These are phyloP conservation scores for Philypnodon macrostomus DNA, from an alignment of 2,797 vertebrate species.

Conservation along the genomic window DNA sequence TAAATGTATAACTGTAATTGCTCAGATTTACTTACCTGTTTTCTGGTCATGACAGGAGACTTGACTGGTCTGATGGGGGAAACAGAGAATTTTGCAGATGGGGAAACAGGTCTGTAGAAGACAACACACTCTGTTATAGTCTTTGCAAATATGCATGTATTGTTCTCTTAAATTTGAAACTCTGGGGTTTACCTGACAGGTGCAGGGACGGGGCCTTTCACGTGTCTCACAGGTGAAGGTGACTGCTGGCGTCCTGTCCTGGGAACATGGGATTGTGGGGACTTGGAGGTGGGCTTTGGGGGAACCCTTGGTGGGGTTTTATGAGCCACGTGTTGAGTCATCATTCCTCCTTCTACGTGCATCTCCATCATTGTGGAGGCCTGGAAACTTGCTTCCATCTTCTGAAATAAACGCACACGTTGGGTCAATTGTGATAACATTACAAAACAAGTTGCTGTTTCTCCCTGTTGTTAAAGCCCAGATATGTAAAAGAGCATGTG, in stretches of 20 bases:
- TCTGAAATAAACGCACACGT: constrained; percentile 18
- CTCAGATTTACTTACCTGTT: constrained; percentile 73
- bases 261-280: constrained; percentile 81
- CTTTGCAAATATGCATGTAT: neutral
- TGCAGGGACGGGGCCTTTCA: constrained; percentile 86
- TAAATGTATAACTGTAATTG: too few species aligned
- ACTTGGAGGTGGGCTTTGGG: constrained; percentile 90
- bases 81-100: constrained; percentile 85
- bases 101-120: constrained; percentile 84
- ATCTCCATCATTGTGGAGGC: constrained; percentile 76
- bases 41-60: constrained; percentile 85
- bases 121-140: neutral
- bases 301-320: constrained; percentile 94
- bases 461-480: neutral
- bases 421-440: neutral
- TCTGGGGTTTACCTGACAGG: constrained; percentile 55
- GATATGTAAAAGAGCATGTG: neutral
- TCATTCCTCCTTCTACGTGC: constrained; percentile 79
- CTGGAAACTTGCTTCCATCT: constrained; percentile 56
- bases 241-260: constrained; percentile 91
- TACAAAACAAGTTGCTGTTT: too few species aligned
- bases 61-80: constrained; percentile 93
- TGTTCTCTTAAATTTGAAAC: neutral
- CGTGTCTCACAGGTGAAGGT: constrained; percentile 92
- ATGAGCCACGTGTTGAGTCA: constrained; percentile 85